Conservation (phyloP, 35 echinoderm and acorn worm genomes). For the Chiridota heheva region DNA sequence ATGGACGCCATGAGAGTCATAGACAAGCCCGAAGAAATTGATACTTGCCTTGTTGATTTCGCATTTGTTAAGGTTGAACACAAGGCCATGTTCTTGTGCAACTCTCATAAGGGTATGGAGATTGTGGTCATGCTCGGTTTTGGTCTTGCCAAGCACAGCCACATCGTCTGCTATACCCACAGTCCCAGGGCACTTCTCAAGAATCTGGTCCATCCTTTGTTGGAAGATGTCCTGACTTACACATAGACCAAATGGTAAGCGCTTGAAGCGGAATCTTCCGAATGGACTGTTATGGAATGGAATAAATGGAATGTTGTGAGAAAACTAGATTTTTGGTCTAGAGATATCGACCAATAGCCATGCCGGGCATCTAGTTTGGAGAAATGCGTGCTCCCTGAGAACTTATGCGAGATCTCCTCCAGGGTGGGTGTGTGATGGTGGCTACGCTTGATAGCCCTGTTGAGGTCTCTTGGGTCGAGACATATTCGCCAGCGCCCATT, state of each 20-base stretch:
- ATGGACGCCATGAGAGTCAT: slow-evolving; percentile 24
- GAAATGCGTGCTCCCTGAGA: slow-evolving; percentile 26
- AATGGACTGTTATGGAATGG: slow-evolving; percentile 70
- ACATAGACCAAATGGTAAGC: slow-evolving; percentile 51
- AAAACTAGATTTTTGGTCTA: slow-evolving; percentile 34
- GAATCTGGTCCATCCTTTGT: slow-evolving; percentile 45
- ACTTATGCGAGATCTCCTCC: slow-evolving; percentile 68
- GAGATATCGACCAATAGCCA: slow-evolving; percentile 49
- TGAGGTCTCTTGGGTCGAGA: slow-evolving; percentile 76
- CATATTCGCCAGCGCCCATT: slow-evolving; percentile 55
- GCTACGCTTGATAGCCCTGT: slow-evolving; percentile 33
- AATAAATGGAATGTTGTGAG: slow-evolving; percentile 59
- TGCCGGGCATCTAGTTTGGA: slow-evolving; percentile 56
- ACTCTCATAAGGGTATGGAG: slow-evolving; percentile 27
- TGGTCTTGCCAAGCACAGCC: slow-evolving; percentile 34
- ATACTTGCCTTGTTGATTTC: slow-evolving; percentile 33
- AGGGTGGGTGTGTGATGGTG: slow-evolving; percentile 67
- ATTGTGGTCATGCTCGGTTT: slow-evolving; percentile 29
- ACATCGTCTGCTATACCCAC: slow-evolving; percentile 72
- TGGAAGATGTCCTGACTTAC: slow-evolving; percentile 64
- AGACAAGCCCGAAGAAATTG: slow-evolving; percentile 46
- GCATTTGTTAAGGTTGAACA: slow-evolving; percentile 43
- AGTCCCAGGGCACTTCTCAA: slow-evolving; percentile 46
- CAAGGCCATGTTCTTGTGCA: slow-evolving; percentile 30
- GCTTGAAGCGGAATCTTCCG: slow-evolving; percentile 31